A percentile compares a stretch with the other conserved stretches of the same genome.
Conservation (phyloP, 2,888 invertebrate genomes). For the Agrotis exclamationis region DNA sequence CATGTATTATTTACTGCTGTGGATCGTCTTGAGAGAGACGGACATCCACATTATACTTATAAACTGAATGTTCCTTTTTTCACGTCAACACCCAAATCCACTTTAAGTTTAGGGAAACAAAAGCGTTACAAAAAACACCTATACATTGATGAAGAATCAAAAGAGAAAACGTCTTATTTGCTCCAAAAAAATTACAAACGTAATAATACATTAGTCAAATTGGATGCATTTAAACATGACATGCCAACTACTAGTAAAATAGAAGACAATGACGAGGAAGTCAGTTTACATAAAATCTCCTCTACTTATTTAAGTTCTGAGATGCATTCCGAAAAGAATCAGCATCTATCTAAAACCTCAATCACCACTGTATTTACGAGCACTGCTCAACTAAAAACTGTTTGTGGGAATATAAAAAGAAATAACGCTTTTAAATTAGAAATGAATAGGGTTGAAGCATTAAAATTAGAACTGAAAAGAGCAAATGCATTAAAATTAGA, state of each 20-base stretch:
- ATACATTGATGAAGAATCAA: neutral
- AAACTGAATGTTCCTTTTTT: constrained; percentile 13
- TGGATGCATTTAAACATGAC: neutral
- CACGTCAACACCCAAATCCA: constrained; percentile 22
- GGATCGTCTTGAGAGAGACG: constrained; percentile 16
- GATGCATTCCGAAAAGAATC: neutral
- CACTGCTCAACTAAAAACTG: neutral
- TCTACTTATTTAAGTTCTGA: neutral
- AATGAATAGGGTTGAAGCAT: neutral
- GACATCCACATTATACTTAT: neutral
- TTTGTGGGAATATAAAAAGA: constrained; percentile 13
- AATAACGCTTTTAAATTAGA: constrained; percentile 13
- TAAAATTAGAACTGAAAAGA: constrained; percentile 2
- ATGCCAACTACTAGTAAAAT: constrained; percentile 11
- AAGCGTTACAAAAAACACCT: neutral
- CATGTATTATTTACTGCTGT: constrained; percentile 32
- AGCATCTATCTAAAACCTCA: neutral
- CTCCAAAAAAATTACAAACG: constrained; percentile 21
- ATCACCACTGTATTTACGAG: constrained; percentile 1
- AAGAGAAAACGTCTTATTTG: constrained; percentile 6
- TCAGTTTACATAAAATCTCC: neutral
- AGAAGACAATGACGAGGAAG: neutral
- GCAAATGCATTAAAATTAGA: neutral
- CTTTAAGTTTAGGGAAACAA: neutral
- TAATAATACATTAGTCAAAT: neutral